phyloP scores from a whole-genome alignment of 2,888 invertebrate genomes.

The Elysia crispata region DNA sequence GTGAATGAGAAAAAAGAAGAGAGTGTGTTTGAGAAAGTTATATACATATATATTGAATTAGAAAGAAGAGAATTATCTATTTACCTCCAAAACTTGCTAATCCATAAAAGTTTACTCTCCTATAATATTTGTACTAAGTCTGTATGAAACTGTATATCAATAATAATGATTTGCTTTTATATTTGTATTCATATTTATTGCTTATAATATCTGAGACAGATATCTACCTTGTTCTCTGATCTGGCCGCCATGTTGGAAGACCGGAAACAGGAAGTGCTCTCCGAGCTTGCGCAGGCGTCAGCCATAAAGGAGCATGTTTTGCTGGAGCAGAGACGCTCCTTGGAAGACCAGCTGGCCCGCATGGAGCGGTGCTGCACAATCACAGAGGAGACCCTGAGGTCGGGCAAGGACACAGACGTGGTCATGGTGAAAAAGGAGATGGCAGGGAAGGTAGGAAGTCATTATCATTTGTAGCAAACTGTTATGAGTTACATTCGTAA shows the following conservation, averaged over 20 bases:
- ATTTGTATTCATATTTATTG: constrained; percentile 23
- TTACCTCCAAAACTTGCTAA: too few species aligned
- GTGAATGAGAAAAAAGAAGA: too few species aligned
- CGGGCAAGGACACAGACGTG: constrained; percentile 79
- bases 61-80: too few species aligned
- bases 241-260: constrained; percentile 71
- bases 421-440: constrained; percentile 79
- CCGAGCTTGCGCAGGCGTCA: constrained; percentile 73
- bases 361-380: constrained; percentile 78
- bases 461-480: too few species aligned
- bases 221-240: constrained; percentile 74
- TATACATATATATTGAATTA: too few species aligned
- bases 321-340: constrained; percentile 73
- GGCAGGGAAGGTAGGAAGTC: constrained; percentile 77
- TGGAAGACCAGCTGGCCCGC: constrained; percentile 76
- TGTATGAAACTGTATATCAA: background rate
- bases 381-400: constrained; percentile 78
- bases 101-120: too few species aligned
- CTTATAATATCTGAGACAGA: constrained; percentile 65
- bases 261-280: constrained; percentile 72
- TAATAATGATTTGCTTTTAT: background rate
- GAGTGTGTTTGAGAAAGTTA: too few species aligned
- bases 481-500: too few species aligned
- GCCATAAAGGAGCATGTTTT: constrained; percentile 74
- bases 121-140: too few species aligned